phyloP scores from a whole-genome alignment of 2,113 vertebrate species.

The Lasiurus borealis region DNA sequence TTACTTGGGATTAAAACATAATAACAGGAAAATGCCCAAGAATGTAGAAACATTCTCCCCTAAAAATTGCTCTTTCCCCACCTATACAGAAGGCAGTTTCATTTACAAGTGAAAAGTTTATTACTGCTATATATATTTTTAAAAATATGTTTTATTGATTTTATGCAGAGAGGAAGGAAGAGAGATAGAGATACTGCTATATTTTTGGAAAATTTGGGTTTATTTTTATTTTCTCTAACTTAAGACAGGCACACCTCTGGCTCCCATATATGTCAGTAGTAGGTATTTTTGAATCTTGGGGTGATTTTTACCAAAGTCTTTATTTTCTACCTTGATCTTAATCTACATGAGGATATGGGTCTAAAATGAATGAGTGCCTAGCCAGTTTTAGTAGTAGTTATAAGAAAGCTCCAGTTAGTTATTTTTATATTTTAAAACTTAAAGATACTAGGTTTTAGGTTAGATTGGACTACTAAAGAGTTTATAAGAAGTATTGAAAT shows the following conservation, averaged over 20 bases:
- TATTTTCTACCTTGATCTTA: slow-evolving; percentile 26
- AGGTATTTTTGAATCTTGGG: neutral
- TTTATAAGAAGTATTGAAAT: neutral
- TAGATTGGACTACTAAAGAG: slow-evolving; percentile 5
- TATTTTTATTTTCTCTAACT: slow-evolving; percentile 23
- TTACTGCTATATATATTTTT: neutral
- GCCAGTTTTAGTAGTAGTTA: neutral
- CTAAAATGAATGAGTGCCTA: neutral
- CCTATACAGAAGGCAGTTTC: neutral
- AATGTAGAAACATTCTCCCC: neutral
- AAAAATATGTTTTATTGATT: too few species aligned
- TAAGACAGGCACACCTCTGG: neutral
- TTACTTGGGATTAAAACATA: neutral
- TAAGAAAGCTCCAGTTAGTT: neutral
- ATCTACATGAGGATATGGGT: neutral
- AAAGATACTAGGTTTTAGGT: neutral
- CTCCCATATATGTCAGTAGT: neutral
- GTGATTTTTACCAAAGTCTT: slow-evolving; percentile 22
- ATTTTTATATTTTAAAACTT: slow-evolving; percentile 14
- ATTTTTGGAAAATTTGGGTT: slow-evolving; percentile 13
- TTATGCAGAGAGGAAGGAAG: too few species aligned
- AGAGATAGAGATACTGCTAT: neutral
- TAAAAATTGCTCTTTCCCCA: neutral
- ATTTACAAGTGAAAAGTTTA: neutral
- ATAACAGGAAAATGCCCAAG: neutral